These are phyloP conservation scores for Pionites leucogaster DNA, from an alignment of 2,113 vertebrate genomes.

Conservation along the genomic window DNA sequence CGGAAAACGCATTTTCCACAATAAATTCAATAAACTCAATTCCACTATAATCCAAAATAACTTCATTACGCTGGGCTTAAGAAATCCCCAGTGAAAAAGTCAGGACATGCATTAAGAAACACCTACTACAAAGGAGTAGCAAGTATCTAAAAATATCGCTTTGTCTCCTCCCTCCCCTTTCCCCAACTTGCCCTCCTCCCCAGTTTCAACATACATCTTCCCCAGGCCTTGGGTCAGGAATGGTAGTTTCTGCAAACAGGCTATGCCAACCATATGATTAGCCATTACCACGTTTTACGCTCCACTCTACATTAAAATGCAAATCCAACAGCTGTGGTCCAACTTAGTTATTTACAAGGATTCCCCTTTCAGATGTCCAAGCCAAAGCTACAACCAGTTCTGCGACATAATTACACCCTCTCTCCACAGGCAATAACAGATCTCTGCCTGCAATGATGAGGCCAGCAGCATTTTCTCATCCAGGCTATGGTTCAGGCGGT, in stretches of 20 bases:
- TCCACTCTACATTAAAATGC: neutral
- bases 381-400: constrained; percentile 9
- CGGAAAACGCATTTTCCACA: neutral
- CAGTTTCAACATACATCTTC: constrained; percentile 34
- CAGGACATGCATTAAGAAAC: neutral
- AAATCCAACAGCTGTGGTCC: neutral
- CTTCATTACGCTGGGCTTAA: neutral
- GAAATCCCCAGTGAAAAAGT: neutral
- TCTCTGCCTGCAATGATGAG: neutral
- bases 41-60: neutral
- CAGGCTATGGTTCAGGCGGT: neutral
- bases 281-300: neutral
- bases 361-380: neutral
- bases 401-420: neutral
- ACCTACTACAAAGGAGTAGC: neutral
- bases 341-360: neutral
- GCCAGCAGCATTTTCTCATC: constrained; percentile 16
- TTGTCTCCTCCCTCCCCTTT: constrained; percentile 21
- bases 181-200: constrained; percentile 17
- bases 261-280: neutral
- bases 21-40: neutral
- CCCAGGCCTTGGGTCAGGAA: constrained; percentile 31
- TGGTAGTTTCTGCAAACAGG: constrained; percentile 8
- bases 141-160: neutral
- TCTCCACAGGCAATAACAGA: neutral